Percentiles rank a stretch among this genome's conserved stretches.
phyloP scores from a whole-genome alignment of 2,797 vertebrate genomes.

The Acrocephalus scirpaceus region DNA sequence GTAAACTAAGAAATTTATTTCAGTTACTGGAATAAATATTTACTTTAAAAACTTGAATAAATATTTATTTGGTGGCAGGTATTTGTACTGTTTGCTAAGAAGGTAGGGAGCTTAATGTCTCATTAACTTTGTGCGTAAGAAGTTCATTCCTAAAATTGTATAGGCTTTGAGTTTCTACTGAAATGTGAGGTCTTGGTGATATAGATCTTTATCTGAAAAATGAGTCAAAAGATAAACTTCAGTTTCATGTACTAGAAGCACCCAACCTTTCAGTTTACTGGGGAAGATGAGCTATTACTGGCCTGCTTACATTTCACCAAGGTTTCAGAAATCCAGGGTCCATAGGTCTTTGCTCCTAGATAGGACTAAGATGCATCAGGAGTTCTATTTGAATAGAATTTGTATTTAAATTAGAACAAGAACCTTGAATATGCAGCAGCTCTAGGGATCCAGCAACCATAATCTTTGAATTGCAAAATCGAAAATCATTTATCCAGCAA shows the following conservation, averaged over 20 bases:
- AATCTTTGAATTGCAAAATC: not conserved
- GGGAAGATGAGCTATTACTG: not conserved
- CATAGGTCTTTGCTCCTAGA: not conserved
- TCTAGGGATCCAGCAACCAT: not conserved
- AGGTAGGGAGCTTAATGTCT: slow-evolving; percentile 22
- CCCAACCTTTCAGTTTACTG: not conserved
- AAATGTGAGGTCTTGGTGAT: not conserved
- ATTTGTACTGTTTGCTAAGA: slow-evolving; percentile 34
- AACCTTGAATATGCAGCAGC: not conserved
- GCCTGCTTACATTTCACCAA: not conserved
- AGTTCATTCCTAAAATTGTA: not conserved
- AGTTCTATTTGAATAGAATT: not conserved
- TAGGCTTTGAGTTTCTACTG: not conserved
- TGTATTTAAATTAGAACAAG: not conserved
- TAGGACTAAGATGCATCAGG: not conserved
- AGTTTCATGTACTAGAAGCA: not conserved
- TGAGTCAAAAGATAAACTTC: not conserved
- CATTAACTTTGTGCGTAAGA: slow-evolving; percentile 24
- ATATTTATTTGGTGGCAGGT: slow-evolving; percentile 12
- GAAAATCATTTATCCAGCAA: not conserved
- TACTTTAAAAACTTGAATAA: not conserved
- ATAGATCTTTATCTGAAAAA: not conserved
- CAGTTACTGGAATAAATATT: not conserved
- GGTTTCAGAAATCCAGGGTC: not conserved
- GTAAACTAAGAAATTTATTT: not conserved